Conservation (phyloP, 2,113 vertebrate species). For the Myodes glareolus region DNA sequence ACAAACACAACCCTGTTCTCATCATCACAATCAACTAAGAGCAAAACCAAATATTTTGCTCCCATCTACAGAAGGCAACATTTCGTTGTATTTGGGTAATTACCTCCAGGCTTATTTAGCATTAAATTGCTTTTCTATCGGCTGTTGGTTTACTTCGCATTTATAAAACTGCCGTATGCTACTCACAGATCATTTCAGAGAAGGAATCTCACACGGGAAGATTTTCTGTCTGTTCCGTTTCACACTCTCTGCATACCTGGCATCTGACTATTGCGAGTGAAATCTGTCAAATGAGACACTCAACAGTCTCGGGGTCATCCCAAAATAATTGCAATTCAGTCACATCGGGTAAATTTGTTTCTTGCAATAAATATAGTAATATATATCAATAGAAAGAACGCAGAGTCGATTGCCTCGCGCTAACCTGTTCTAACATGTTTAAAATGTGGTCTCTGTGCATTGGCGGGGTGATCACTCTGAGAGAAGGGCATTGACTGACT, state of each 20-base stretch:
- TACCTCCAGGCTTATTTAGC: conserved; percentile 17
- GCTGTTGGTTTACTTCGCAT: conserved; percentile 13
- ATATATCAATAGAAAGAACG: conserved; percentile 54
- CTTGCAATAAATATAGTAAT: conserved; percentile 47
- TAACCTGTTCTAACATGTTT: conserved; percentile 39
- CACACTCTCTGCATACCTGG: conserved; percentile 11
- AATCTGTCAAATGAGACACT: conserved; percentile 54
- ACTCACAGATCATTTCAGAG: conserved; percentile 43
- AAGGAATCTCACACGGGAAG: not conserved
- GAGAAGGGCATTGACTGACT: not conserved
- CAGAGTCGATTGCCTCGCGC: conserved; percentile 13
- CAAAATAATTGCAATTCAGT: conserved; percentile 37
- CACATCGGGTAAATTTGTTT: conserved; percentile 60
- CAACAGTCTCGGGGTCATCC: not conserved
- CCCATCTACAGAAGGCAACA: conserved; percentile 29
- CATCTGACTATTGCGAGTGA: conserved; percentile 48
- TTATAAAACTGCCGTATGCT: conserved; percentile 60
- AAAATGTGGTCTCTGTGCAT: conserved; percentile 39
- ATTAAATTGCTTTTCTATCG: conserved; percentile 35
- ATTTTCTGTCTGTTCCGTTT: conserved; percentile 43
- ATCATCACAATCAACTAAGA: not conserved
- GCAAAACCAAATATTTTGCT: conserved; percentile 50
- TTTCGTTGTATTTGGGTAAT: not conserved
- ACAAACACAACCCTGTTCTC: not conserved
- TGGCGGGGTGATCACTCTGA: conserved; percentile 4